Evolutionary conservation across 2,888 invertebrate genomes (phyloP).

Genomic region (Adelognathus sp.): DNA sequence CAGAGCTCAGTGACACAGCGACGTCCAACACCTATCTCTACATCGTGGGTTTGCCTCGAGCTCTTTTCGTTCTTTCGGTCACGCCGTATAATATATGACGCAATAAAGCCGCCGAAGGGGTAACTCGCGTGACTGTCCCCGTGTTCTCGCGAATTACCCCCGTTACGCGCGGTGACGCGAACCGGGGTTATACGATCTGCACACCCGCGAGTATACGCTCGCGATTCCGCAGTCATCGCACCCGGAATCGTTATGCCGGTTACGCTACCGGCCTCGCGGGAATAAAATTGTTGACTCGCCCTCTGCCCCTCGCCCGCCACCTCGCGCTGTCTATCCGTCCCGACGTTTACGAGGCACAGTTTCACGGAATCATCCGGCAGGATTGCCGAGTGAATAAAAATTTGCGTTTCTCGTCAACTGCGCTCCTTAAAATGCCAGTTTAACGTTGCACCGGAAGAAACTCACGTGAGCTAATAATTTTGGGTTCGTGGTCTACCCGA

Average conservation of each 20-base stretch:
- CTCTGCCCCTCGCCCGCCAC: not conserved
- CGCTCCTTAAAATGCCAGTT: constrained; percentile 2
- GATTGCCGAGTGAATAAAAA: constrained; percentile 42
- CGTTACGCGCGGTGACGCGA: constrained; percentile 54
- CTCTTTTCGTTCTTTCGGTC: constrained; percentile 50
- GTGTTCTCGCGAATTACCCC: constrained; percentile 50
- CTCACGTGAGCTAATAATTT: not conserved
- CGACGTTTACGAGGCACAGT: constrained; percentile 42
- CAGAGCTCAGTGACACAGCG: no score
- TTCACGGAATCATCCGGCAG: constrained; percentile 36
- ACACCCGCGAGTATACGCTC: constrained; percentile 4
- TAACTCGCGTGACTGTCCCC: constrained; percentile 53
- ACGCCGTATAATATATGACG: constrained; percentile 58
- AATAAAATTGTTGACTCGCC: constrained; percentile 40
- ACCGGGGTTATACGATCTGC: constrained; percentile 47
- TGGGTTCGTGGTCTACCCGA: not conserved
- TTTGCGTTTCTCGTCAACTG: constrained; percentile 5
- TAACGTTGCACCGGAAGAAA: not conserved
- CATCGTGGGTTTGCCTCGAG: constrained; percentile 1
- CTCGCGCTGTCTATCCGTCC: not conserved
- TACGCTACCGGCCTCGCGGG: constrained; percentile 25
- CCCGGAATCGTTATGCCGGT: constrained; percentile 37
- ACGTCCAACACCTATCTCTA: not conserved
- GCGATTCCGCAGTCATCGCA: constrained; percentile 28
- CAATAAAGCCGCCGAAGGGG: constrained; percentile 57